Evolutionary conservation across 1,140 invertebrate species (phyloP).

Genomic region (Cydia splendana): DNA sequence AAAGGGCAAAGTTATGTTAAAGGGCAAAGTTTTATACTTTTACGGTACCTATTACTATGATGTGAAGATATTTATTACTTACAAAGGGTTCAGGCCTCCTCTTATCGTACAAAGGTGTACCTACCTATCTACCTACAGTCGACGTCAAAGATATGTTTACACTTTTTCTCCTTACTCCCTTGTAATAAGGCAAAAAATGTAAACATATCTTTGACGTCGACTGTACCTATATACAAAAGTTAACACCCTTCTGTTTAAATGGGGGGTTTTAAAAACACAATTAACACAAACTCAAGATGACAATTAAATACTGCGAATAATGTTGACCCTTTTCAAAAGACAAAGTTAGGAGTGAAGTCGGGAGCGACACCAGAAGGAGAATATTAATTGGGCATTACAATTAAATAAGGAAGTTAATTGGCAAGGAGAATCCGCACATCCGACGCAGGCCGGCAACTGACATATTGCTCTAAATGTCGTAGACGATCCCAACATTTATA

Average conservation of each 20-base stretch:
- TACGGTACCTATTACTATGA: too few relatives aligned
- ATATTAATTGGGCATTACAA: slow-evolving; percentile 28
- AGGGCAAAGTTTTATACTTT: too few relatives aligned
- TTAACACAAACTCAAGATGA: neutral
- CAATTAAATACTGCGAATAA: neutral
- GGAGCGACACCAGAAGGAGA: slow-evolving; percentile 9
- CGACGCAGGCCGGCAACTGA: slow-evolving; percentile 49
- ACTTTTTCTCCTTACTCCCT: too few relatives aligned
- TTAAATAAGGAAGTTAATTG: slow-evolving; percentile 29
- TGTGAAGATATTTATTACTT: too few relatives aligned
- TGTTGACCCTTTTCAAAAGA: neutral
- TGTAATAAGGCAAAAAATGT: too few relatives aligned
- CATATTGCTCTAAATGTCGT: slow-evolving; percentile 64
- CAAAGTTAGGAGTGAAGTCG: neutral
- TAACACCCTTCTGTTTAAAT: neutral
- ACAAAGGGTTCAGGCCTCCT: too few relatives aligned
- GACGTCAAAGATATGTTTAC: too few relatives aligned
- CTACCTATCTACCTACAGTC: too few relatives aligned
- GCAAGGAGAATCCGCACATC: slow-evolving; percentile 29
- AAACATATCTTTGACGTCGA: too few relatives aligned
- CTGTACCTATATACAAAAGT: too few relatives aligned
- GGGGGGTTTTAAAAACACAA: neutral
- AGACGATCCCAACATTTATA: slow-evolving; percentile 64
- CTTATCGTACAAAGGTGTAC: too few relatives aligned
- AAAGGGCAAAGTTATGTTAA: too few relatives aligned